Conservation (phyloP, 2,888 invertebrate genomes). For the Eustalomyia histrio region DNA sequence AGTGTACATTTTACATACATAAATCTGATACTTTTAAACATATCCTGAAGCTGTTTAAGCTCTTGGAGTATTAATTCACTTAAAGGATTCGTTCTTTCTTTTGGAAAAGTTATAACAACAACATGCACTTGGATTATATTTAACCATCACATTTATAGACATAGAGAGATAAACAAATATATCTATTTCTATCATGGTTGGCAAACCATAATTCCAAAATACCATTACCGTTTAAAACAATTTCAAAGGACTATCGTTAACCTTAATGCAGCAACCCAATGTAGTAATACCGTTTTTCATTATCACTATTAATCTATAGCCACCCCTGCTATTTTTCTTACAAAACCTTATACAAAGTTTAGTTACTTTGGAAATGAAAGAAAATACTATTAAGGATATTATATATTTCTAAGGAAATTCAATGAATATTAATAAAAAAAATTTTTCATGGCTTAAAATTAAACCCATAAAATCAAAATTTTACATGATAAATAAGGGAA, state of each 20-base stretch:
- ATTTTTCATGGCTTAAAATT: not conserved
- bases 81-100: conserved; percentile 39
- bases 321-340: too few species aligned
- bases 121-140: conserved; percentile 22
- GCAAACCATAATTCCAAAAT: too few species aligned
- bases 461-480: not conserved
- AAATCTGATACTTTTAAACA: conserved; percentile 21
- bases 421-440: not conserved
- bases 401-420: not conserved
- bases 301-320: too few species aligned
- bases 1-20: conserved; percentile 12
- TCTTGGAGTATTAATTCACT: conserved; percentile 55
- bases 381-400: not conserved
- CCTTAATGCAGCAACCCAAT: too few species aligned
- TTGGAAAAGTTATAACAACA: not conserved
- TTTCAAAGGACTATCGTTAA: too few species aligned
- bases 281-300: too few species aligned
- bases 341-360: not conserved
- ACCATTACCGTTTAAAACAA: too few species aligned
- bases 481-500: not conserved
- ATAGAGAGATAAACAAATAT: not conserved
- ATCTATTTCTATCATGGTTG: too few species aligned
- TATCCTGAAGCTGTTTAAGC: conserved; percentile 45
- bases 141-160: conserved; percentile 7
- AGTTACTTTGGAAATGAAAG: not conserved